A percentile compares a stretch with the other conserved stretches of the same genome.
These are phyloP conservation scores for Lycodopsis pacificus DNA, from an alignment of 2,797 vertebrate species.

Conservation along the genomic window DNA sequence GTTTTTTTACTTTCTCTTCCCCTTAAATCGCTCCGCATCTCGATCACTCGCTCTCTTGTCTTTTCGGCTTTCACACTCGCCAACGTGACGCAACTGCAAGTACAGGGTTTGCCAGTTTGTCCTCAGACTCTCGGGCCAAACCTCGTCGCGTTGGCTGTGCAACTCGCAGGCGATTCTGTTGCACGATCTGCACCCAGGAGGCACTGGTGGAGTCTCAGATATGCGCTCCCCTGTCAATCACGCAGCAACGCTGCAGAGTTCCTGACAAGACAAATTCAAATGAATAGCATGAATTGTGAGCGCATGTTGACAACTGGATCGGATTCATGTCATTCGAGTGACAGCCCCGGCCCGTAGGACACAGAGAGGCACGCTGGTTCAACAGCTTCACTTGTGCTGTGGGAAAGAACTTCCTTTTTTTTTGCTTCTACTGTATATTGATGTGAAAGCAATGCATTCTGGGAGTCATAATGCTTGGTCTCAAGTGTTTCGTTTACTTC, in stretches of 20 bases:
- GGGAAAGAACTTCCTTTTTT: too few relatives aligned
- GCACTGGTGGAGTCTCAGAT: conserved; percentile 21
- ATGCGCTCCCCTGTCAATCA: conserved; percentile 55
- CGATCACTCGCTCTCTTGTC: conserved; percentile 59
- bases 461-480: too few relatives aligned
- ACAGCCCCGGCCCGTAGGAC: conserved; percentile 11
- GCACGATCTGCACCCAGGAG: conserved; percentile 46
- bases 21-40: conserved; percentile 44
- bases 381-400: neutral
- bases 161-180: conserved; percentile 38
- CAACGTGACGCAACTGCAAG: conserved; percentile 50
- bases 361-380: neutral
- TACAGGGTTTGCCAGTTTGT: conserved; percentile 31
- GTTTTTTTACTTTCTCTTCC: conserved; percentile 37
- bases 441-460: neutral
- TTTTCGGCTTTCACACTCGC: conserved; percentile 64
- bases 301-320: conserved; percentile 24
- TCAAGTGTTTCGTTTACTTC: too few relatives aligned
- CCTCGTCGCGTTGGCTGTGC: conserved; percentile 39
- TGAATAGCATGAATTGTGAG: conserved; percentile 46
- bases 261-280: conserved; percentile 26
- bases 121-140: conserved; percentile 49
- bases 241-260: conserved; percentile 5
- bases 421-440: neutral
- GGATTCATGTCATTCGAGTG: conserved; percentile 18